Evolutionary conservation across 2,113 vertebrate species (phyloP).

Genomic region (Etheostoma spectabile): DNA sequence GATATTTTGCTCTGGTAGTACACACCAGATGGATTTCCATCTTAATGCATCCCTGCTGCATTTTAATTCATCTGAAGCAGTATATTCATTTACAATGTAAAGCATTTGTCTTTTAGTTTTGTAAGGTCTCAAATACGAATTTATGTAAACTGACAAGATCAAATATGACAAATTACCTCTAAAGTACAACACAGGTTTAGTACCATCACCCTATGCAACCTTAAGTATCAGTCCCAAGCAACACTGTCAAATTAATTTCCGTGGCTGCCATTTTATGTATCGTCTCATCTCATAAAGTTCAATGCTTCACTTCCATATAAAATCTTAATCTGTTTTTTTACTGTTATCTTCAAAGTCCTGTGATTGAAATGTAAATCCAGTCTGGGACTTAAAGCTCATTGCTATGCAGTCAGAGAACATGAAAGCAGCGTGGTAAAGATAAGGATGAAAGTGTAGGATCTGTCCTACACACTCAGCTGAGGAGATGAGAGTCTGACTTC

Average conservation of each 20-base stretch:
- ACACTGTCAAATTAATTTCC: slow-evolving; percentile 26
- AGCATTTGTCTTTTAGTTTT: not conserved
- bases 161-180: not conserved
- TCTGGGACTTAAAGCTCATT: slow-evolving; percentile 56
- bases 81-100: slow-evolving; percentile 25
- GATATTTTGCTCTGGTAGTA: slow-evolving; percentile 15
- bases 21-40: slow-evolving; percentile 26
- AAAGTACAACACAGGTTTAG: slow-evolving; percentile 3
- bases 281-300: slow-evolving; percentile 56
- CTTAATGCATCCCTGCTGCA: not conserved
- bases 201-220: not conserved
- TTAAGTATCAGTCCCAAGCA: slow-evolving; percentile 10
- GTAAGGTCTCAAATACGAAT: not conserved
- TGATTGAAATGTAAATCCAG: slow-evolving; percentile 77
- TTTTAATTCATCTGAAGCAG: not conserved
- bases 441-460: slow-evolving; percentile 56
- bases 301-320: slow-evolving; percentile 38
- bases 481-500: slow-evolving; percentile 35
- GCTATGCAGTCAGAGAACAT: slow-evolving; percentile 62
- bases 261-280: slow-evolving; percentile 6
- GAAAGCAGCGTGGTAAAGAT: slow-evolving; percentile 62
- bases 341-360: slow-evolving; percentile 56
- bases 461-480: slow-evolving; percentile 44
- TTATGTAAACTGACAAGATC: not conserved
- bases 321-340: slow-evolving; percentile 66